phyloP scores from a whole-genome alignment of 2,113 vertebrate species.

The Haplotaxodon microlepis region DNA sequence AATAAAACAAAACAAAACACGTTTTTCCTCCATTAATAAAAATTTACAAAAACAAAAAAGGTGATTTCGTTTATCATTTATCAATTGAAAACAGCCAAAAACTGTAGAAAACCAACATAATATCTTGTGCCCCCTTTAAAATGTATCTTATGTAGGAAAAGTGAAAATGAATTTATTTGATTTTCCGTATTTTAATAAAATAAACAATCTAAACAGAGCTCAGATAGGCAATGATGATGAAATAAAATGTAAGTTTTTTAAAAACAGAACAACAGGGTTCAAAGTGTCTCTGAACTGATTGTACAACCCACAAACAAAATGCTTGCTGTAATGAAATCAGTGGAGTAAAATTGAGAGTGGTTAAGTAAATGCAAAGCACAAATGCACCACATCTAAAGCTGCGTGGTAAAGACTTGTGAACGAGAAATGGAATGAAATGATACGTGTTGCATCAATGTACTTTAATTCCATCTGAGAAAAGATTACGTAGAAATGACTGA shows the following conservation, averaged over 20 bases:
- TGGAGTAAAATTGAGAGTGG: neutral
- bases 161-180: neutral
- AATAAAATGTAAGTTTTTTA: neutral
- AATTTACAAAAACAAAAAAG: neutral
- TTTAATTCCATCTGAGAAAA: conserved; percentile 24
- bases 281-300: neutral
- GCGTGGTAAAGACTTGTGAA: neutral
- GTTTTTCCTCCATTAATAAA: neutral
- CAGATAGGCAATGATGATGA: neutral
- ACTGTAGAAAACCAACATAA: neutral
- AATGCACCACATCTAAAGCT: neutral
- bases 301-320: neutral
- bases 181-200: neutral
- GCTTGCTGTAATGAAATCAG: neutral
- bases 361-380: neutral
- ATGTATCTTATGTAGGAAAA: neutral
- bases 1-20: neutral
- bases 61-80: neutral
- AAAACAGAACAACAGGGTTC: neutral
- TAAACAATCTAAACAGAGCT: neutral
- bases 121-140: neutral
- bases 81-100: neutral
- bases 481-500: conserved; percentile 21
- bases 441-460: neutral
- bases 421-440: neutral